Conservation (phyloP, 2,113 vertebrate species). For the human region DNA sequence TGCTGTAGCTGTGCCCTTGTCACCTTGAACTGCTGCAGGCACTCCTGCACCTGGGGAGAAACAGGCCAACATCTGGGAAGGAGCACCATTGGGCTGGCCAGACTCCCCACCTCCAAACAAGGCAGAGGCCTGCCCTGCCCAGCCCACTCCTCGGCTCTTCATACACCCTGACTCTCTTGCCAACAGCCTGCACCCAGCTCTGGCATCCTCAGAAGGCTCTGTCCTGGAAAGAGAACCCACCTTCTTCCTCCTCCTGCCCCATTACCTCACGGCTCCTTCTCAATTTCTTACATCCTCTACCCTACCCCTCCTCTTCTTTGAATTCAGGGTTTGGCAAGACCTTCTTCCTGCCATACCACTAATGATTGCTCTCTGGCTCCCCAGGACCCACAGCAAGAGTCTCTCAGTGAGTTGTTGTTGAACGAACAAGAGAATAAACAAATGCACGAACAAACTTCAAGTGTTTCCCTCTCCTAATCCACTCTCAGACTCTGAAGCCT, state of each 20-base stretch:
- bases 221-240: neutral
- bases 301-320: neutral
- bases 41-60: conserved; percentile 80
- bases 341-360: neutral
- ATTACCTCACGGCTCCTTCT: neutral
- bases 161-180: neutral
- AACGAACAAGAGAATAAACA: neutral
- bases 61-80: neutral
- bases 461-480: neutral
- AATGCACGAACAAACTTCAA: neutral
- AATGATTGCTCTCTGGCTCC: neutral
- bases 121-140: neutral
- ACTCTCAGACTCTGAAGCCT: neutral
- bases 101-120: neutral
- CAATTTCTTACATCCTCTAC: neutral
- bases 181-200: neutral
- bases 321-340: neutral
- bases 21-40: conserved; percentile 82
- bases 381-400: neutral
- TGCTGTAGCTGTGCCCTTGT: conserved; percentile 77
- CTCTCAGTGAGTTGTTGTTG: neutral
- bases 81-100: neutral
- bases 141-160: neutral
- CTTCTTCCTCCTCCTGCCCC: neutral
- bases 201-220: neutral